Evolutionary conservation across 1,140 invertebrate species (phyloP).

Genomic region (Ladona fulva): DNA sequence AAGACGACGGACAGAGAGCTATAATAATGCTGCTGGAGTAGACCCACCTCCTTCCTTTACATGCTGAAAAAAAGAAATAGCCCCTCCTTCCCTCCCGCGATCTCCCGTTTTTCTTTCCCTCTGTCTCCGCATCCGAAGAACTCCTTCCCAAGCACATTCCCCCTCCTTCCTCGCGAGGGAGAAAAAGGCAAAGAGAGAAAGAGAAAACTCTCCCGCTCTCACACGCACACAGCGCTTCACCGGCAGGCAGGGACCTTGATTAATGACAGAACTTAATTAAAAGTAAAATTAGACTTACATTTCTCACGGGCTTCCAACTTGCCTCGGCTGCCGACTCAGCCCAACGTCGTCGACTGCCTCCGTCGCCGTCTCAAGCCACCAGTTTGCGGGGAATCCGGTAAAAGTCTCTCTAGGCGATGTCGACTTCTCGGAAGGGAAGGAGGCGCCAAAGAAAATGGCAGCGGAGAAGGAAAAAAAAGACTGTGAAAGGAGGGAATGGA

Average conservation of each 20-base stretch:
- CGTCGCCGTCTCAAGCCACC: background rate
- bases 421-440: background rate
- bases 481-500: background rate
- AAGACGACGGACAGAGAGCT: too few species aligned
- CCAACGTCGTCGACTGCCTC: background rate
- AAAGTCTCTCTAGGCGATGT: background rate
- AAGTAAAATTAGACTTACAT: constrained; percentile 27
- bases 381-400: background rate
- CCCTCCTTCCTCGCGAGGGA: too few species aligned
- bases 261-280: constrained; percentile 29
- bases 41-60: too few species aligned
- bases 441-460: background rate
- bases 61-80: too few species aligned
- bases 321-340: background rate
- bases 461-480: background rate
- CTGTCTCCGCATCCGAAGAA: too few species aligned
- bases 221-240: constrained; percentile 10
- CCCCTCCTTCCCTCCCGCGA: too few species aligned
- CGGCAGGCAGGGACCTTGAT: constrained; percentile 21
- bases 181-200: background rate
- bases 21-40: too few species aligned
- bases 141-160: too few species aligned
- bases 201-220: background rate
- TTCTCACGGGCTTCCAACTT: background rate
- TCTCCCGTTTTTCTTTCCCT: too few species aligned